Conservation (phyloP, 2,797 vertebrate species). For the Platalea minor region DNA sequence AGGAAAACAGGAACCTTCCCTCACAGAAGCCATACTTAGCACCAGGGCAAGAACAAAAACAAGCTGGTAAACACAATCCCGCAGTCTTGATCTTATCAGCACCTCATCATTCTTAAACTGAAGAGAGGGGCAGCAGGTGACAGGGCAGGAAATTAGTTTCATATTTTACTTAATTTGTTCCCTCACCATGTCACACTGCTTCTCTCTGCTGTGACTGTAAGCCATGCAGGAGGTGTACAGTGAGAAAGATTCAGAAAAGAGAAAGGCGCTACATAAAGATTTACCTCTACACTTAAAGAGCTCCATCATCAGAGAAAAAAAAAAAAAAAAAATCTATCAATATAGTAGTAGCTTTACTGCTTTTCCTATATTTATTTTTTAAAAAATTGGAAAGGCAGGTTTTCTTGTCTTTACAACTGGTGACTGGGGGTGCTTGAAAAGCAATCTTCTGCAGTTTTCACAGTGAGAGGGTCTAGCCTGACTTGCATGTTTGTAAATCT, state of each 20-base stretch:
- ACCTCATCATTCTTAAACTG: not conserved
- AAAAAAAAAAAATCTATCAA: too few relatives aligned
- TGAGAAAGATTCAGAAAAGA: not conserved
- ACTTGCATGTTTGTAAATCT: too few relatives aligned
- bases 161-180: not conserved
- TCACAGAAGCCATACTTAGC: not conserved
- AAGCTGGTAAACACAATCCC: not conserved
- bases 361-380: not conserved
- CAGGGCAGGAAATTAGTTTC: slow-evolving; percentile 54
- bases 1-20: not conserved
- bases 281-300: not conserved
- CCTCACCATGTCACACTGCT: not conserved
- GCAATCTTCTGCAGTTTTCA: not conserved
- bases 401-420: not conserved
- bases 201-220: not conserved
- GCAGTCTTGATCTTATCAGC: not conserved
- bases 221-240: not conserved
- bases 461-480: not conserved
- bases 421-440: not conserved
- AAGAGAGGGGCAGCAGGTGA: slow-evolving; percentile 36
- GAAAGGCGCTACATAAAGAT: not conserved
- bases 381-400: not conserved
- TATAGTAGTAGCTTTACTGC: not conserved
- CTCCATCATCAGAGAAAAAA: not conserved
- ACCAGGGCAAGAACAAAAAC: not conserved